Base-by-base conservation (phyloP, 1,140 invertebrate species). In the Meloidogyne floridensis region DNA sequence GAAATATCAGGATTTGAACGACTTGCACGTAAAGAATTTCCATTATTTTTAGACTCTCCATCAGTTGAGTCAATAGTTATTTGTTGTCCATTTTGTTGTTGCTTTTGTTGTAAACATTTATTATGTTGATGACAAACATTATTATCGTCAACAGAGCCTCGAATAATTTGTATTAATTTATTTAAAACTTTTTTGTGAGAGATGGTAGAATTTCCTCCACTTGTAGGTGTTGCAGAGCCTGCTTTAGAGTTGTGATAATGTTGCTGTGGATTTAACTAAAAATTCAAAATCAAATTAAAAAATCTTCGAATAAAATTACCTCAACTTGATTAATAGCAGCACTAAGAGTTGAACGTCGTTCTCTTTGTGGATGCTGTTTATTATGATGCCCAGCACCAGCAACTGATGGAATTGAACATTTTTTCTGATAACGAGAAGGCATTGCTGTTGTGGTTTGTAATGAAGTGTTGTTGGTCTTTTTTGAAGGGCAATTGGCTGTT, bases 1-100 rank as follows among this genome's bases (percentile, higher is more conserved):
- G 88, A 80, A 65, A 90, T 90, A 78, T 90, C 89, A 11, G 88
- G 88, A 81, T 89, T 89, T 20, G 88, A 89, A 11, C 89, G 85
- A 79, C 87, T 88, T 6, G 89, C 80, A 53, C 89, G 84, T 18
- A 90, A 77, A 51, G 88, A 77, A 20, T 76, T 15, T 54, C 86
- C 65, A 32, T 51, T 81, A 51, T 4, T 53, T 74, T 69, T 47
- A n/a, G 11, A 15, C 15, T 83, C 84, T 69, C 87, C 84, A 81
- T 85, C 84, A 10, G 84, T 20, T 15, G 75, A 80, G 71, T 85
- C 84, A 13, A 53, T 32, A 32, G 32, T 51, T 53, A 79, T 79
- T n/a, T 82, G 65, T 13, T 69, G 8, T 43, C 43, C 65, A 54
- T n/a, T 11, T 71, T 51, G 75, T 56, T 77, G 53, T 47, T 47